Evolutionary conservation across 2,113 vertebrate genomes (phyloP).

Genomic region (Naja naja): DNA sequence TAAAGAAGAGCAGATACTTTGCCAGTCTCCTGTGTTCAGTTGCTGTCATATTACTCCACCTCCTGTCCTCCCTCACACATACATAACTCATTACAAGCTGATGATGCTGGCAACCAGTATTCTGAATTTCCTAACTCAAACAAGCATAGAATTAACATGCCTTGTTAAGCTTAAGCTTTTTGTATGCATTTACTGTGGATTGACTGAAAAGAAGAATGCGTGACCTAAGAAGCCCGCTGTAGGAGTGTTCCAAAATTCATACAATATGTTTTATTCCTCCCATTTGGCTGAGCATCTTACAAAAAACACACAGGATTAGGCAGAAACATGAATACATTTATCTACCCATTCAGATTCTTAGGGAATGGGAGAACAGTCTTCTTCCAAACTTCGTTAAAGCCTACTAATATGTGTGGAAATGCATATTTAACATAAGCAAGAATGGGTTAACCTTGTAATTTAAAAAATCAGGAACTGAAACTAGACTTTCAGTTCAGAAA

Average conservation of each 20-base stretch:
- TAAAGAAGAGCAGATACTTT: slow-evolving; percentile 20
- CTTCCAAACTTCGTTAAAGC: slow-evolving; percentile 15
- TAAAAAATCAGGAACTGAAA: slow-evolving; percentile 31
- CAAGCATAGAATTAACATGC: background rate
- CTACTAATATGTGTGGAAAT: slow-evolving; percentile 1
- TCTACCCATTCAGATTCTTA: slow-evolving; percentile 19
- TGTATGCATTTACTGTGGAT: background rate
- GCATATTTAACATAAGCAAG: slow-evolving; percentile 30
- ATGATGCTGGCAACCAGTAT: slow-evolving; percentile 49
- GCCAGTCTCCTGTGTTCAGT: slow-evolving; percentile 39
- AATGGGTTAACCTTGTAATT: slow-evolving; percentile 35
- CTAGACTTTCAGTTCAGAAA: background rate
- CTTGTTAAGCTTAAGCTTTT: background rate
- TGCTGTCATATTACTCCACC: slow-evolving; percentile 47
- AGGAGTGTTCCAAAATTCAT: background rate
- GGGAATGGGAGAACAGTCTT: background rate
- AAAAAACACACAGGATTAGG: slow-evolving; percentile 18
- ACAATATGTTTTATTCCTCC: background rate
- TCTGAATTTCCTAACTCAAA: background rate
- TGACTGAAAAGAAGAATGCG: slow-evolving; percentile 29
- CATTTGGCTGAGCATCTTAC: background rate
- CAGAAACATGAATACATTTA: background rate
- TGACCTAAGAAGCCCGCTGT: background rate
- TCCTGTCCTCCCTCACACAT: slow-evolving; percentile 50
- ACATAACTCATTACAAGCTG: slow-evolving; percentile 40